These are phyloP conservation scores for Oncorhynchus tshawytscha DNA, from an alignment of 2,113 vertebrate genomes.

Conservation along the genomic window DNA sequence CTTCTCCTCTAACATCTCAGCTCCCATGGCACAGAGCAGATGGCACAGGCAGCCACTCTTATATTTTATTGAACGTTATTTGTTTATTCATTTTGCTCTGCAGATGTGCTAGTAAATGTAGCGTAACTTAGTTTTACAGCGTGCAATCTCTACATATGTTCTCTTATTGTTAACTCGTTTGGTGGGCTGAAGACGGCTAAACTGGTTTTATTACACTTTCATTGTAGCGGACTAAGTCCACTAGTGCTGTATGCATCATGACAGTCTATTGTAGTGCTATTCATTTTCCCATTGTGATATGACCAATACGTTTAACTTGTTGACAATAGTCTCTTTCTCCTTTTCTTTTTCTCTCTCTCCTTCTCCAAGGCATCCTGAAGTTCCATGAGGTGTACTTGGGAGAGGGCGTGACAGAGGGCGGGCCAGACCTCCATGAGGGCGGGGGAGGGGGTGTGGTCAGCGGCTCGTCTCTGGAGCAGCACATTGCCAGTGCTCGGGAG, in stretches of 20 bases:
- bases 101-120: conserved; percentile 41
- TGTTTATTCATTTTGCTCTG: conserved; percentile 52
- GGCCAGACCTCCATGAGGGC: conserved; percentile 81
- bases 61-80: conserved; percentile 68
- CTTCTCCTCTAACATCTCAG: conserved; percentile 33
- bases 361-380: conserved; percentile 86
- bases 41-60: conserved; percentile 60
- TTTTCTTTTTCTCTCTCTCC: conserved; percentile 4
- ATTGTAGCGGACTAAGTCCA: background rate
- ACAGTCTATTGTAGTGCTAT: background rate
- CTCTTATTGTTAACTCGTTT: background rate
- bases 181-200: background rate
- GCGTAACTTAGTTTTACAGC: conserved; percentile 30
- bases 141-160: conserved; percentile 30
- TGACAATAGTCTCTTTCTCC: background rate
- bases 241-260: conserved; percentile 2
- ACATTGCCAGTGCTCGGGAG: conserved; percentile 83
- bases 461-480: conserved; percentile 81
- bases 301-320: background rate
- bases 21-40: conserved; percentile 59
- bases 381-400: conserved; percentile 92
- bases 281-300: background rate
- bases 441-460: conserved; percentile 45
- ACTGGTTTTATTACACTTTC: conserved; percentile 14
- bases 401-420: conserved; percentile 75